phyloP scores from a whole-genome alignment of 2,113 vertebrate genomes.

The Elachura formosa region DNA sequence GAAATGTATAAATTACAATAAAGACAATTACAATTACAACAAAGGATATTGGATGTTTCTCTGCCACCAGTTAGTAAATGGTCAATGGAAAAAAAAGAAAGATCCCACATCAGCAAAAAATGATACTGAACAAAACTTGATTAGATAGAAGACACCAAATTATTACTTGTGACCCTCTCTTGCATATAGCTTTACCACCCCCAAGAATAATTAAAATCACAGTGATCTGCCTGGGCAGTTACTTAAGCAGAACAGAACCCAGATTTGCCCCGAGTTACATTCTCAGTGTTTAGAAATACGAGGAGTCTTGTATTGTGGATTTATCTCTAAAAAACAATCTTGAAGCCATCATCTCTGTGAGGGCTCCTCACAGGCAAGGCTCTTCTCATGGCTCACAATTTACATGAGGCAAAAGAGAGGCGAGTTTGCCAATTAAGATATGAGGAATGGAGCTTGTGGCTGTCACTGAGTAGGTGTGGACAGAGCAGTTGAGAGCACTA shows the following conservation, averaged over 20 bases:
- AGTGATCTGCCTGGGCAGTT: background rate
- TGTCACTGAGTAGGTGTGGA: background rate
- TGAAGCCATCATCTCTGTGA: background rate
- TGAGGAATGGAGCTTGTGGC: background rate
- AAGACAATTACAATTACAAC: background rate
- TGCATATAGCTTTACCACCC: background rate
- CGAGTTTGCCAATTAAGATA: background rate
- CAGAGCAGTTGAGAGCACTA: background rate
- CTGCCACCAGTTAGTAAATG: background rate
- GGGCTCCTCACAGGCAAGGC: background rate
- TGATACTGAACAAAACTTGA: background rate
- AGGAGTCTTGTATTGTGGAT: background rate
- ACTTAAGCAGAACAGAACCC: background rate
- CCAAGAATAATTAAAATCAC: background rate
- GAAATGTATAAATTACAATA: too few species aligned
- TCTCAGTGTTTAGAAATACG: background rate
- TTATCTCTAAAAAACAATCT: background rate
- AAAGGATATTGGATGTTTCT: background rate
- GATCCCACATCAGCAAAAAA: background rate
- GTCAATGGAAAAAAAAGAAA: background rate
- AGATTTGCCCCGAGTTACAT: background rate
- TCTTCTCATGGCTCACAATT: background rate
- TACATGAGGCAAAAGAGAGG: background rate
- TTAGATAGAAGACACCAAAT: background rate
- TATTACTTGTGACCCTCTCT: background rate